A percentile compares a stretch with the other conserved stretches of the same genome.
phyloP scores from a whole-genome alignment of 1,140 invertebrate genomes.

The Lepidostoma basale region DNA sequence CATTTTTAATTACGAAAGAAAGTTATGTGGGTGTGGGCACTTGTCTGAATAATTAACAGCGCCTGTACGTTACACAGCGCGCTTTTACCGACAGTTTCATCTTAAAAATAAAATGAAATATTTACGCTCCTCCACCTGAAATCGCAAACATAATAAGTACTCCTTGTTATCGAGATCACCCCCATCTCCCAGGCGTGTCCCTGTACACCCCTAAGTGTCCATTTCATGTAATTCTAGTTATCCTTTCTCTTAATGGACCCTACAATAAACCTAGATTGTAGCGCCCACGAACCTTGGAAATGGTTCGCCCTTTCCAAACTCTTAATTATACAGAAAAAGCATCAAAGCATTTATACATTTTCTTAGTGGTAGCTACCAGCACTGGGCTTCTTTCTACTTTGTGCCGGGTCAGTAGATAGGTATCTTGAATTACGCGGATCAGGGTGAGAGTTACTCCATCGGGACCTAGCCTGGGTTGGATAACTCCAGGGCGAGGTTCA shows the following conservation, averaged over 20 bases:
- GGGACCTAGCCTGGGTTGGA: too few species aligned
- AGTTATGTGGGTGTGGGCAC: too few species aligned
- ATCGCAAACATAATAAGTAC: background rate
- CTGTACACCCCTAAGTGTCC: constrained; percentile 5
- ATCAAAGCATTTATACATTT: background rate
- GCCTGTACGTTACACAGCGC: too few species aligned
- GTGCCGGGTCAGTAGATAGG: background rate
- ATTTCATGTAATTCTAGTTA: constrained; percentile 12
- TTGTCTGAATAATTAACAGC: too few species aligned
- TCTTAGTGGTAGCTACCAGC: background rate
- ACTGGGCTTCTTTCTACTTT: background rate
- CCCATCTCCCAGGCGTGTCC: background rate
- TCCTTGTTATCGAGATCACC: background rate
- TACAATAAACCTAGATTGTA: constrained; percentile 2
- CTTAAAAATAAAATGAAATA: background rate
- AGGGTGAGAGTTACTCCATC: background rate
- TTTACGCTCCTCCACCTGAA: background rate
- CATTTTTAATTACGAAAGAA: too few species aligned
- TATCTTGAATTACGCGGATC: constrained; percentile 3
- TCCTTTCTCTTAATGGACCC: background rate
- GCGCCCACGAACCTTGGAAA: background rate
- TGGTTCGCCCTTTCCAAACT: background rate
- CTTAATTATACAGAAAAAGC: background rate
- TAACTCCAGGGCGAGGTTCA: too few species aligned
- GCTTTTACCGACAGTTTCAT: too few species aligned